Evolutionary conservation across 2,888 invertebrate species (phyloP).

Genomic region (Cinara cedri): DNA sequence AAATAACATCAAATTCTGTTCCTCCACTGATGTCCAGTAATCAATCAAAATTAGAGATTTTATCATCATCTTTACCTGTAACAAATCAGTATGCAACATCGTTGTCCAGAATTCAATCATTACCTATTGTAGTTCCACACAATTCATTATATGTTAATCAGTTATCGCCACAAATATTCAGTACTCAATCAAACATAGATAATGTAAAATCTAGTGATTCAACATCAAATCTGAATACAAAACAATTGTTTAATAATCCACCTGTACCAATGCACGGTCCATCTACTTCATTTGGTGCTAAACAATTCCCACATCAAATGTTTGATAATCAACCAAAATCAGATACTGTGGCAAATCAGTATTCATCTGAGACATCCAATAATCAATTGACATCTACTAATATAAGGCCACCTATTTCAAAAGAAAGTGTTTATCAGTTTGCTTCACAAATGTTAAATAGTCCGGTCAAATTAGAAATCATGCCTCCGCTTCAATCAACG

Average conservation of each 20-base stretch:
- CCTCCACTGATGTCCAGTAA: not conserved
- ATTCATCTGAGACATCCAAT: not conserved
- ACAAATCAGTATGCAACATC: not conserved
- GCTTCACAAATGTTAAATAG: not conserved
- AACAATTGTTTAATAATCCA: slow-evolving; percentile 5
- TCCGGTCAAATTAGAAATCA: not conserved
- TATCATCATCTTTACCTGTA: not conserved
- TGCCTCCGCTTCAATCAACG: not conserved
- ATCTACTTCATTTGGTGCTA: not conserved
- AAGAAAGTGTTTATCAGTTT: not conserved
- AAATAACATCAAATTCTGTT: not conserved
- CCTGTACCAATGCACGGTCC: too few relatives aligned
- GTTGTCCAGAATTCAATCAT: not conserved
- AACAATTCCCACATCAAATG: not conserved
- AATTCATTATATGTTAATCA: not conserved
- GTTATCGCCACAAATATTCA: not conserved
- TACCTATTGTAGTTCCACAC: not conserved
- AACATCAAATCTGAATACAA: not conserved
- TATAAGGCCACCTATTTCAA: not conserved
- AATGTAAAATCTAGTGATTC: not conserved
- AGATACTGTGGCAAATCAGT: not conserved
- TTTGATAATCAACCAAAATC: slow-evolving; percentile 20
- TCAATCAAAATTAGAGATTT: not conserved
- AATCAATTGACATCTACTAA: not conserved
- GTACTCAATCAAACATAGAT: not conserved